Conservation (phyloP, 2,797 vertebrate species). For the Malurus leucopterus region DNA sequence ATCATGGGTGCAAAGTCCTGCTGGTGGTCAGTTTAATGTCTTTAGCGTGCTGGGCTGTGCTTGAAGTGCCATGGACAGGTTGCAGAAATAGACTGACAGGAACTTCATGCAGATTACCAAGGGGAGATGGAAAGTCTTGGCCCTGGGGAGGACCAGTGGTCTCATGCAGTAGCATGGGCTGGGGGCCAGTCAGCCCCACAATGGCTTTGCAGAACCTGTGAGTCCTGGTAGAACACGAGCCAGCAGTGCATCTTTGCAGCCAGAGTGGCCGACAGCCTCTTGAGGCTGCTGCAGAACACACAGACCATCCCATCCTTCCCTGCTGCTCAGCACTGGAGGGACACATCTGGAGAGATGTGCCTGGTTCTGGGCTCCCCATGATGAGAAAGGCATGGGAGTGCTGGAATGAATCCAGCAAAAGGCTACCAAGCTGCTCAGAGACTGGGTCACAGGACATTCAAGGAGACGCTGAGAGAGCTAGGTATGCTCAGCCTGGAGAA, state of each 20-base stretch:
- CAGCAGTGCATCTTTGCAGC: neutral
- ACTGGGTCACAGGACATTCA: neutral
- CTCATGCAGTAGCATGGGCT: neutral
- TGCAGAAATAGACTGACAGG: neutral
- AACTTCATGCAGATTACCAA: neutral
- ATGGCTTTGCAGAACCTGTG: neutral
- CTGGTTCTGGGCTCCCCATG: neutral
- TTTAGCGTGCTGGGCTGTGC: neutral
- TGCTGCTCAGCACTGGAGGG: neutral
- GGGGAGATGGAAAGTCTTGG: neutral
- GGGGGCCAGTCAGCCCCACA: neutral
- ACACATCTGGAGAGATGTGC: neutral
- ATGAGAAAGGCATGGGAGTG: accelerated
- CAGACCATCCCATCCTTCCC: neutral
- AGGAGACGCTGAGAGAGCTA: neutral
- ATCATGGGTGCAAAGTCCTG: neutral
- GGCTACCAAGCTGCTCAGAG: neutral
- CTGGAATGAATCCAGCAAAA: neutral
- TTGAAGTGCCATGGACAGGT: neutral
- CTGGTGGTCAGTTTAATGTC: neutral
- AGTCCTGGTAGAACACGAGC: neutral
- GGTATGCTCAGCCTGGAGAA: neutral
- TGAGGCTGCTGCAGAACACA: neutral
- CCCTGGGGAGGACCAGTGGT: neutral
- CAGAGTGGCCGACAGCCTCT: too few species aligned